Conservation (phyloP, 2,113 vertebrate species). For the Saguinus imperator region DNA sequence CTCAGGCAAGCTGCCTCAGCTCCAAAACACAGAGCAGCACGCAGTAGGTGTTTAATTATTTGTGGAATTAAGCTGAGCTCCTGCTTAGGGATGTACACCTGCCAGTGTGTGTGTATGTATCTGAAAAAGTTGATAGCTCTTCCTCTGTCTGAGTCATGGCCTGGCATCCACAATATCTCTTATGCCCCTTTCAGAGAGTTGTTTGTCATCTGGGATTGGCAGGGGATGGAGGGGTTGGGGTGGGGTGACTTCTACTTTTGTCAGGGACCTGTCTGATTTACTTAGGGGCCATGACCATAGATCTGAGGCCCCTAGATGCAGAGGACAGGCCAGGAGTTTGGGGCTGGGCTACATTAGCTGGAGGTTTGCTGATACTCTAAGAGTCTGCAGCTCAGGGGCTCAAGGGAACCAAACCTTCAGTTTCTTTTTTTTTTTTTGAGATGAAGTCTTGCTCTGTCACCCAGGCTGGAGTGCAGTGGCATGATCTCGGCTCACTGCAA, state of each 20-base stretch:
- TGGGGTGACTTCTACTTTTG: background rate
- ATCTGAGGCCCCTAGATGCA: background rate
- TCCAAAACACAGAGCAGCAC: background rate
- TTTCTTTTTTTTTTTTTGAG: background rate
- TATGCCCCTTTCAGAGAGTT: background rate
- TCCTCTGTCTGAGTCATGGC: fast-evolving
- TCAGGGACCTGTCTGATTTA: background rate
- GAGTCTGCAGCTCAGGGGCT: background rate
- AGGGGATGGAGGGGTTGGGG: background rate
- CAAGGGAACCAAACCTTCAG: background rate
- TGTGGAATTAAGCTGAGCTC: background rate
- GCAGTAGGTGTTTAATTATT: background rate
- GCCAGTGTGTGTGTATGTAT: background rate
- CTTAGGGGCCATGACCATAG: background rate
- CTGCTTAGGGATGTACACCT: background rate
- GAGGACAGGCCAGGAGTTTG: background rate
- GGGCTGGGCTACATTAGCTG: background rate
- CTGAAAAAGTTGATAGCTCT: background rate
- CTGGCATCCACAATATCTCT: fast-evolving
- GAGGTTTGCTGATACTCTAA: background rate
- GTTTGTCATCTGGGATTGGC: background rate
- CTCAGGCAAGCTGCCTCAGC: background rate
- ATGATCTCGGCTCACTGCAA: too few relatives aligned
- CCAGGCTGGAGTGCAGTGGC: too few relatives aligned
- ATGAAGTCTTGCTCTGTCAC: too few relatives aligned